Evolutionary conservation across 2,888 invertebrate genomes (phyloP).

Genomic region (Piscicola geometra): DNA sequence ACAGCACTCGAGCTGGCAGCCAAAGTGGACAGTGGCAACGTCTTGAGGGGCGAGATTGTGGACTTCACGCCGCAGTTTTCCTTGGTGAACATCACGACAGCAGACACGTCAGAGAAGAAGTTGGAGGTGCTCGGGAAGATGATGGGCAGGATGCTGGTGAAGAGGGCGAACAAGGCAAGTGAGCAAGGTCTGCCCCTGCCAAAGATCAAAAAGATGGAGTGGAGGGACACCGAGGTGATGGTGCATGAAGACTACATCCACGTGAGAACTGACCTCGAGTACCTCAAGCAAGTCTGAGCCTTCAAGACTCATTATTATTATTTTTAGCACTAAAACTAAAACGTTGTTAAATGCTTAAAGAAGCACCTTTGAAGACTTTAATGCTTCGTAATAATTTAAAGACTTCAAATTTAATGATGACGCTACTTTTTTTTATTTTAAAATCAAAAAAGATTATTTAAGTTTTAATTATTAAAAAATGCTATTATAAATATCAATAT

Average conservation of each 20-base stretch:
- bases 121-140: background rate
- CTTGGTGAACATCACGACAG: background rate
- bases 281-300: background rate
- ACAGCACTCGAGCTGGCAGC: background rate
- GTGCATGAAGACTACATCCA: background rate
- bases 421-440: no score
- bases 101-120: background rate
- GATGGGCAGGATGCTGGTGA: background rate
- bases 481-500: no score
- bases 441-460: no score
- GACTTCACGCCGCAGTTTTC: background rate
- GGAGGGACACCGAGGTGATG: slow-evolving; percentile 1
- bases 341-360: no score
- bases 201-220: background rate
- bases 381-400: no score
- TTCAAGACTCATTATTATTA: no score
- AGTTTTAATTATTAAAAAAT: no score
- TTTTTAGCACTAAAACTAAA: no score
- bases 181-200: background rate
- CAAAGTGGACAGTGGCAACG: background rate
- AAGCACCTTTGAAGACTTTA: no score
- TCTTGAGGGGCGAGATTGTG: background rate
- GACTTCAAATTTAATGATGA: no score
- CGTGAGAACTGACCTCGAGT: slow-evolving; percentile 2
- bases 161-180: slow-evolving; percentile 8